Evolutionary conservation across 2,888 invertebrate genomes (phyloP).

Genomic region (Megastigmus dorsalis): DNA sequence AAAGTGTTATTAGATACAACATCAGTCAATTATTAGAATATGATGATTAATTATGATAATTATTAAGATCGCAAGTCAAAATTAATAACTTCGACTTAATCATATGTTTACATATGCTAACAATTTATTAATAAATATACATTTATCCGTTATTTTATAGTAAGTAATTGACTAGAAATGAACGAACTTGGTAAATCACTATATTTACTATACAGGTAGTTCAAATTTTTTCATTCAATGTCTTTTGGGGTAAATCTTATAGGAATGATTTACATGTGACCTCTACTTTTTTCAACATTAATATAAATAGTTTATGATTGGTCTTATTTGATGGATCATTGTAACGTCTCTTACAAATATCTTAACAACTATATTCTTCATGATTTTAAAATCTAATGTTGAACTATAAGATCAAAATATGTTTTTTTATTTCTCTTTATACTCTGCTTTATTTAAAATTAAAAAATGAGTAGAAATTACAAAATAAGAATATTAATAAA

Average conservation of each 20-base stretch:
- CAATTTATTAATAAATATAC: slow-evolving; percentile 49
- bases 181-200: slow-evolving; percentile 59
- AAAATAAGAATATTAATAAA: too few species aligned
- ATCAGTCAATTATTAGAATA: neutral
- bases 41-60: slow-evolving; percentile 10
- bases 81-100: neutral
- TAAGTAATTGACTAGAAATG: slow-evolving; percentile 64
- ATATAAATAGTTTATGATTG: slow-evolving; percentile 37
- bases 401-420: slow-evolving; percentile 30
- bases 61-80: neutral
- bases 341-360: slow-evolving; percentile 18
- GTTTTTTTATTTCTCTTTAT: slow-evolving; percentile 13
- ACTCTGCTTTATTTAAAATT: slow-evolving; percentile 7
- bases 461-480: too few species aligned
- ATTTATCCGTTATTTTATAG: slow-evolving; percentile 56
- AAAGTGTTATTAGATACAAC: neutral
- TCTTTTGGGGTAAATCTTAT: slow-evolving; percentile 25
- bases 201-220: slow-evolving; percentile 58
- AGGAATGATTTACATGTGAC: slow-evolving; percentile 24
- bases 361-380: slow-evolving; percentile 32
- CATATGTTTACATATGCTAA: slow-evolving; percentile 25
- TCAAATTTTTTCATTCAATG: slow-evolving; percentile 14
- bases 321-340: slow-evolving; percentile 29
- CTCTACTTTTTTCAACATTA: slow-evolving; percentile 20
- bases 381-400: slow-evolving; percentile 3